Conservation (phyloP, 2,113 vertebrate species). For the Gopherus flavomarginatus region DNA sequence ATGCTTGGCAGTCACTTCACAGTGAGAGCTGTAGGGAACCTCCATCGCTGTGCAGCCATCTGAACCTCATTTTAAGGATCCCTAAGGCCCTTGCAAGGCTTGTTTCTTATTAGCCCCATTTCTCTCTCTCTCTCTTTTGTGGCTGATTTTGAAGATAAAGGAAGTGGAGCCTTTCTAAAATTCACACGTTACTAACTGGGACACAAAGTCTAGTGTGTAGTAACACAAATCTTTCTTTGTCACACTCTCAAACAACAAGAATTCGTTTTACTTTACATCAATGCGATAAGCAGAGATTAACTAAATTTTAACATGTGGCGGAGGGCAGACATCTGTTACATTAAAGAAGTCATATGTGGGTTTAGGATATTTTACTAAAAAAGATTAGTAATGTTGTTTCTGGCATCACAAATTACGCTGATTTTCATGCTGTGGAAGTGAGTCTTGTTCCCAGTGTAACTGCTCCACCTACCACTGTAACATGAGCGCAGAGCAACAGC, state of each 20-base stretch:
- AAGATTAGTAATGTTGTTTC: neutral
- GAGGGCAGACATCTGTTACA: slow-evolving; percentile 8
- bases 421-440: neutral
- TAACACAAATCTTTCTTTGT: slow-evolving; percentile 23
- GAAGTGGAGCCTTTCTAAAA: slow-evolving; percentile 40
- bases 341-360: neutral
- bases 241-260: slow-evolving; percentile 30
- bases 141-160: slow-evolving; percentile 54
- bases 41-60: slow-evolving; percentile 43
- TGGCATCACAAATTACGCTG: neutral
- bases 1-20: slow-evolving; percentile 27
- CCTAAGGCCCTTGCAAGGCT: slow-evolving; percentile 47
- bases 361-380: slow-evolving; percentile 9
- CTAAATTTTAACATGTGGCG: slow-evolving; percentile 28
- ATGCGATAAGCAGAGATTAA: neutral
- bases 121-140: slow-evolving; percentile 59
- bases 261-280: neutral
- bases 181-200: neutral
- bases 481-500: rapidly evolving
- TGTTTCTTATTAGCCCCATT: slow-evolving; percentile 63
- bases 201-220: slow-evolving; percentile 3
- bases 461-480: neutral
- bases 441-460: neutral
- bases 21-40: neutral
- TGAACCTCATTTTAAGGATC: slow-evolving; percentile 45